Conservation (phyloP, 2,113 vertebrate species). For the Pitta sordida region DNA sequence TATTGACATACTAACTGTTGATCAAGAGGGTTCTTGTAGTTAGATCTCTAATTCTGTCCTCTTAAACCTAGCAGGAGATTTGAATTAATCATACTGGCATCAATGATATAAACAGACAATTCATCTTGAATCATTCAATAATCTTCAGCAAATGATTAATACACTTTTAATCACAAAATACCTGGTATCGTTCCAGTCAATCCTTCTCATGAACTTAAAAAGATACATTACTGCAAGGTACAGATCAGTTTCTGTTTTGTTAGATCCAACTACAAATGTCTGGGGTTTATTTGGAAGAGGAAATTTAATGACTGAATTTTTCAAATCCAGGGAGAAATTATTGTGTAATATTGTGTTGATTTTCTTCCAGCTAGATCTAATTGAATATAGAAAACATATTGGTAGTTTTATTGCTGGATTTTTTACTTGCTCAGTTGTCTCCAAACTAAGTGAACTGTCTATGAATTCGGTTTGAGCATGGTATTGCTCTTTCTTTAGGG, state of each 20-base stretch:
- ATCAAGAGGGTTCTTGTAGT: slow-evolving; percentile 52
- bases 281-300: neutral
- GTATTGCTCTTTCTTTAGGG: slow-evolving; percentile 11
- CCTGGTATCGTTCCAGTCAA: neutral
- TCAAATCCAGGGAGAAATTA: neutral
- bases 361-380: neutral
- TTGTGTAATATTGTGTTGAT: neutral
- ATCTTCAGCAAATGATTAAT: slow-evolving; percentile 53
- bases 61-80: slow-evolving; percentile 38
- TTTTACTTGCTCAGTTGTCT: neutral
- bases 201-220: slow-evolving; percentile 9
- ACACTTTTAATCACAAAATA: slow-evolving; percentile 44
- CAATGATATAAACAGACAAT: slow-evolving; percentile 50
- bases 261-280: neutral
- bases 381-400: neutral
- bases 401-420: neutral
- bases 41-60: slow-evolving; percentile 27
- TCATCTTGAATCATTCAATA: slow-evolving; percentile 51
- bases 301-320: neutral
- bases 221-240: neutral
- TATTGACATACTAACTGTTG: slow-evolving; percentile 48
- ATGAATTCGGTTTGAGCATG: neutral
- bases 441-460: neutral
- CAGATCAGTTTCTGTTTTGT: neutral
- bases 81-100: slow-evolving; percentile 47